Evolutionary conservation across 2,888 invertebrate species (phyloP).

Genomic region (Hedya salicella): DNA sequence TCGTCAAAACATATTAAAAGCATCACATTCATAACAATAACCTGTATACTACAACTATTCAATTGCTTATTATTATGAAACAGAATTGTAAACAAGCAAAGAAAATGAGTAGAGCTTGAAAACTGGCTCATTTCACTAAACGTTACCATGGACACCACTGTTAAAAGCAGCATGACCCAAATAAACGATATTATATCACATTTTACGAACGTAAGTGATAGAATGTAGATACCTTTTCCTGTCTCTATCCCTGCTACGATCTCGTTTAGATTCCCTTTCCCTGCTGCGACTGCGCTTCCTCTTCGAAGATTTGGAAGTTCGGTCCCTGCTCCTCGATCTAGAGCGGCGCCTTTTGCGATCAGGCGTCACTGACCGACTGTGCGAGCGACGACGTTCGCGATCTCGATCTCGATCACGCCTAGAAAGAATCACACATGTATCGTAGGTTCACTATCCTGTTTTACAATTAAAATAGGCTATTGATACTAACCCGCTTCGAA

Average conservation of each 20-base stretch:
- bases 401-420: slow-evolving; percentile 78
- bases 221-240: slow-evolving; percentile 70
- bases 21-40: too few species aligned
- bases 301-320: slow-evolving; percentile 85
- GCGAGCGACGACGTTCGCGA: slow-evolving; percentile 83
- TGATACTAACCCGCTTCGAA: slow-evolving; percentile 72
- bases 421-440: slow-evolving; percentile 41
- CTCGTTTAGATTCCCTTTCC: slow-evolving; percentile 86
- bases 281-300: slow-evolving; percentile 88
- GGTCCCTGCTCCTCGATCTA: slow-evolving; percentile 85
- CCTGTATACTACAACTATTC: too few species aligned
- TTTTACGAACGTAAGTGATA: not conserved
- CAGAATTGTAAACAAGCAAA: too few species aligned
- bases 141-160: not conserved
- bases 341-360: slow-evolving; percentile 85
- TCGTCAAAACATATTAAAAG: too few species aligned
- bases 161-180: not conserved
- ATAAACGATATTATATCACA: slow-evolving; percentile 17
- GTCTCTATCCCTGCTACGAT: slow-evolving; percentile 80
- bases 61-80: too few species aligned
- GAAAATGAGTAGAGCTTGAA: not conserved
- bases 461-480: not conserved
- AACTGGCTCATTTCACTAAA: not conserved
- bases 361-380: slow-evolving; percentile 85
- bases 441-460: not conserved